Evolutionary conservation across 2,888 invertebrate species (phyloP), one percentile per base, ranked within the genome.

Genomic region (Mythimna loreyi): DNA sequence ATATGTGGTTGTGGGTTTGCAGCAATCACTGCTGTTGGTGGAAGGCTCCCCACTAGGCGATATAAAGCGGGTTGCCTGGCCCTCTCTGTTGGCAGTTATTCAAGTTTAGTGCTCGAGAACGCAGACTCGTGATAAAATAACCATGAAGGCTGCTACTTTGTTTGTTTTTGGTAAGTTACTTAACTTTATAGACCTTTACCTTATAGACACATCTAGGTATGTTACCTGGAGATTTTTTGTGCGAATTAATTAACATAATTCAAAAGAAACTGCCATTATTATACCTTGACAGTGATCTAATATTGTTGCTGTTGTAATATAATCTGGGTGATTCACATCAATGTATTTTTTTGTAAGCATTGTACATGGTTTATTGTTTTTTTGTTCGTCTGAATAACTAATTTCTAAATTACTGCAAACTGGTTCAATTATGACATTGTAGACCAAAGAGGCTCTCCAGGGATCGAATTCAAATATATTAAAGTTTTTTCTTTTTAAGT

Each of bases 151-250:
- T 55, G 81, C 89, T 52, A 91, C 91, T 72, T 83, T 95, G 64
- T 84, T 93, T 85, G 81, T 93, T 86, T 92, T 95, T 62, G 95
- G 95, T 95, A 81, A 94, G 95, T 88, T 53, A 23, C 36, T 55
- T 62, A 28, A 6, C 21, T 45, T 62, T n/a, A n/a, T n/a, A n/a
- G n/a, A n/a, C n/a, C n/a, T n/a, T 25, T 55, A 33, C 13, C n/a
- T 33, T 33, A 33, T 11, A 2, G 30, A 25, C 11, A 16, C 19
- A 9, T 1, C 3, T 19, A 5, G 6, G 28, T 9, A 1, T 33
- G 13, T 13, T 40, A 16, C 40, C 40, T 40, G 40, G 13, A 40
- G 40, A 16, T 19, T 40, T 40, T 28, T 4, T 40, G 36, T 40
- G 40, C 36, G 13, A 16, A 16, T 19, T 40, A 40, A 40, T 40